Conservation (phyloP, 2,113 vertebrate species). For the Larimichthys crocea region DNA sequence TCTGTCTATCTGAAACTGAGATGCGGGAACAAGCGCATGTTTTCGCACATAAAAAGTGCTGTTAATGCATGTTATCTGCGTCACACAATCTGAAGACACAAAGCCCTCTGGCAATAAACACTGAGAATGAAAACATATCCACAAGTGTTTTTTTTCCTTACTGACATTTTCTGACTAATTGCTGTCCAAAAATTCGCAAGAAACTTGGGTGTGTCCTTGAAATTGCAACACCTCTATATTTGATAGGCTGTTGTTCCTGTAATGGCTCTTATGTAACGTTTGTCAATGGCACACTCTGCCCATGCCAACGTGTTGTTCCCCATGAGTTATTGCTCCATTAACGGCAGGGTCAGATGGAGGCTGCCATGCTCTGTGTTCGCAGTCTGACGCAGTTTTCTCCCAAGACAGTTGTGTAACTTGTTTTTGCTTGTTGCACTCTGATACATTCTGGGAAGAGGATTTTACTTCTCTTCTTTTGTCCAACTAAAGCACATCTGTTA, state of each 20-base stretch:
- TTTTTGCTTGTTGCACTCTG: conserved; percentile 50
- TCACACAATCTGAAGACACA: conserved; percentile 1
- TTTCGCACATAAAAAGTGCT: background rate
- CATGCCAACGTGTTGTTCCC: conserved; percentile 51
- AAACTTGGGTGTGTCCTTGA: conserved; percentile 29
- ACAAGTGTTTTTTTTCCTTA: background rate
- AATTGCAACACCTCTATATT: conserved; percentile 40
- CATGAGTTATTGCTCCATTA: conserved; percentile 54
- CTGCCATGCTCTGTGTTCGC: conserved; percentile 14
- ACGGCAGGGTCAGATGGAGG: conserved; percentile 24
- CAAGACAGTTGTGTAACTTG: conserved; percentile 70
- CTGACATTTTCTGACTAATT: background rate
- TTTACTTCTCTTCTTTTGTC: conserved; percentile 14
- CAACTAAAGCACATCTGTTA: conserved; percentile 15
- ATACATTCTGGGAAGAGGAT: conserved; percentile 1
- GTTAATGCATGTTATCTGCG: background rate
- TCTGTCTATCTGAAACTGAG: conserved; percentile 6
- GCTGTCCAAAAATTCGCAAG: background rate
- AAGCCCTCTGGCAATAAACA: background rate
- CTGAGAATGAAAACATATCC: background rate
- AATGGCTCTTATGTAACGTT: conserved; percentile 65
- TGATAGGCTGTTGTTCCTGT: conserved; percentile 23
- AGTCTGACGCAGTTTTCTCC: conserved; percentile 47
- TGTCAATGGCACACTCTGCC: conserved; percentile 25
- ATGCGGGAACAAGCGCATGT: background rate